Conservation (phyloP, 2,797 vertebrate species). For the Tiaroga cobitis region DNA sequence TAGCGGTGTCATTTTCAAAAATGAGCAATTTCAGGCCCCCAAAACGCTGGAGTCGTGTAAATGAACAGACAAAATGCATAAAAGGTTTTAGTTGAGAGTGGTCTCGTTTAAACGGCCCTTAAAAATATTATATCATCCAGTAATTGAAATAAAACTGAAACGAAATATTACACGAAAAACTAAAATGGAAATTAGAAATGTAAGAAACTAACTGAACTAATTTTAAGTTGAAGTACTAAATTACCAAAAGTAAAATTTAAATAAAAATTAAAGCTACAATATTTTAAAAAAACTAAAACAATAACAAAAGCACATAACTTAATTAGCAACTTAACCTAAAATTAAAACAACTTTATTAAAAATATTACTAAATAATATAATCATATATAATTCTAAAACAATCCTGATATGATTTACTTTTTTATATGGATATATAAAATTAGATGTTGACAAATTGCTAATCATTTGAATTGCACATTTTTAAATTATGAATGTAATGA, state of each 20-base stretch:
- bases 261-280: not conserved
- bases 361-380: not conserved
- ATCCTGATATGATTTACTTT: not conserved
- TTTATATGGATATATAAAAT: not conserved
- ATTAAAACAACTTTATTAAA: too few species aligned
- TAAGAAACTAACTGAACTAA: not conserved
- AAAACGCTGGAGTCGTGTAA: not conserved
- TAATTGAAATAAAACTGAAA: not conserved
- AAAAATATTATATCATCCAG: not conserved
- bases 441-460: not conserved
- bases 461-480: not conserved
- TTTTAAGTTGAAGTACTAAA: not conserved
- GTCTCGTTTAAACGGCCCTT: too few species aligned
- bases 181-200: not conserved
- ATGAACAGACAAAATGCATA: not conserved
- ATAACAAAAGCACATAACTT: not conserved
- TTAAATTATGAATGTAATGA: not conserved
- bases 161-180: not conserved
- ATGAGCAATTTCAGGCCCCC: not conserved
- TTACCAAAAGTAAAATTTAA: not conserved
- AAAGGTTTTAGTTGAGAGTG: too few species aligned
- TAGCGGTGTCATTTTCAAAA: not conserved
- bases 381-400: not conserved
- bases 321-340: not conserved
- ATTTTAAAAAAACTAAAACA: not conserved